These are phyloP conservation scores for Dufourea novaeangliae DNA, from an alignment of 1,140 invertebrate genomes.

Conservation along the genomic window DNA sequence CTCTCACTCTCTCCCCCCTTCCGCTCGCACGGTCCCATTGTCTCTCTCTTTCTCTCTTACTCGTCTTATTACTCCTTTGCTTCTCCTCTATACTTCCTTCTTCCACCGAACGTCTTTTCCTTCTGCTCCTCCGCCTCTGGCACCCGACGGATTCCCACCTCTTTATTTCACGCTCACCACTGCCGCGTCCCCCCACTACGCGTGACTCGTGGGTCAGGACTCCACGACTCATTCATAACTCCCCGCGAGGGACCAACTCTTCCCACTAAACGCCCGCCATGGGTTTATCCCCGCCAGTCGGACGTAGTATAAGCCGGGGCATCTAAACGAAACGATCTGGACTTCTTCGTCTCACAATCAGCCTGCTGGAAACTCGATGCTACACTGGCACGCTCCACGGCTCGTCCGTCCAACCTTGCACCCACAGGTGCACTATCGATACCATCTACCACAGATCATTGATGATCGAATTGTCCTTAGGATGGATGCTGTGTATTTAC, in stretches of 20 bases:
- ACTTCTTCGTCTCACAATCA: slow-evolving; percentile 46
- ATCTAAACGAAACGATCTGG: slow-evolving; percentile 47
- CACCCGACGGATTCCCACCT: slow-evolving; percentile 24
- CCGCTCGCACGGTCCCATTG: slow-evolving; percentile 19
- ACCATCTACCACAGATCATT: slow-evolving; percentile 28
- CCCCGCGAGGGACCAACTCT: slow-evolving; percentile 64
- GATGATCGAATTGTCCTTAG: background rate
- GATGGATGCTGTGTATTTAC: background rate
- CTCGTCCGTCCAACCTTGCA: background rate
- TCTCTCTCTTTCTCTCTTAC: slow-evolving; percentile 52
- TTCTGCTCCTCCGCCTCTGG: slow-evolving; percentile 49
- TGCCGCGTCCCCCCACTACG: slow-evolving; percentile 35
- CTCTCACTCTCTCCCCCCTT: slow-evolving; percentile 45
- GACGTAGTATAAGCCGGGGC: slow-evolving; percentile 50
- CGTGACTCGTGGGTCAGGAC: slow-evolving; percentile 51
- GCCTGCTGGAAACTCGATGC: slow-evolving; percentile 27
- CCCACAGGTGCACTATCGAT: slow-evolving; percentile 36
- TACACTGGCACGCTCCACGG: slow-evolving; percentile 31
- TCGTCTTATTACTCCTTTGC: slow-evolving; percentile 25
- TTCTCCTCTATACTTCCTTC: slow-evolving; percentile 22
- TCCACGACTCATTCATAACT: slow-evolving; percentile 79
- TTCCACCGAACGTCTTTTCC: slow-evolving; percentile 36
- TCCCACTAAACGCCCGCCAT: slow-evolving; percentile 52
- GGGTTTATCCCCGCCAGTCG: slow-evolving; percentile 51
- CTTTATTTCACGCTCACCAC: slow-evolving; percentile 33